Percentiles rank a stretch among this genome's conserved stretches.
Conservation (phyloP, 2,113 vertebrate genomes). For the Sylvietta virens region DNA sequence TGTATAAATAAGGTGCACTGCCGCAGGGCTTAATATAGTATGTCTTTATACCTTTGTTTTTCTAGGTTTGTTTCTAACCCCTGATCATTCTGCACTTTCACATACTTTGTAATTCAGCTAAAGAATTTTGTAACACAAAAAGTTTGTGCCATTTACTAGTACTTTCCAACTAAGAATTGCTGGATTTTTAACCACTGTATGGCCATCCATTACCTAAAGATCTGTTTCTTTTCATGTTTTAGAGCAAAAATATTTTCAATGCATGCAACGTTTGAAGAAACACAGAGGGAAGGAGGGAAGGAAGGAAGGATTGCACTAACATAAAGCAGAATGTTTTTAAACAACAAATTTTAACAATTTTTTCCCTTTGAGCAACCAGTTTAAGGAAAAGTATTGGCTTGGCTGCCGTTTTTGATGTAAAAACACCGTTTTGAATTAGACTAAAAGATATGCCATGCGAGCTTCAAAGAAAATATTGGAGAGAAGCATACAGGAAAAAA, state of each 20-base stretch:
- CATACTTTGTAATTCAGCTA: not conserved
- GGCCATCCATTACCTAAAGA: not conserved
- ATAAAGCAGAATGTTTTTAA: not conserved
- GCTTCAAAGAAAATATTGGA: not conserved
- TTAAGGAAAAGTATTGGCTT: not conserved
- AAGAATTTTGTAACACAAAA: not conserved
- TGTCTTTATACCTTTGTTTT: slow-evolving; percentile 39
- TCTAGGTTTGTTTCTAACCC: not conserved
- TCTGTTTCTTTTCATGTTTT: not conserved
- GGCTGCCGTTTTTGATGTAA: not conserved
- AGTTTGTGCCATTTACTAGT: not conserved
- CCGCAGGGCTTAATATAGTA: slow-evolving; percentile 42
- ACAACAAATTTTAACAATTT: not conserved
- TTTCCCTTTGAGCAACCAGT: not conserved
- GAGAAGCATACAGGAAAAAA: not conserved
- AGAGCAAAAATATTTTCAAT: not conserved
- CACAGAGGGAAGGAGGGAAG: not conserved
- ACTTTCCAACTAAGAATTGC: not conserved
- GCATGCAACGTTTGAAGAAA: not conserved
- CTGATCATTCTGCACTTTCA: not conserved
- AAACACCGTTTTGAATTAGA: not conserved
- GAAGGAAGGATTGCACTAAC: not conserved
- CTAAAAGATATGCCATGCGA: not conserved
- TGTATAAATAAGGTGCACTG: slow-evolving; percentile 58
- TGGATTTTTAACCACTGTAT: not conserved